Evolutionary conservation across 2,888 invertebrate genomes (phyloP).

Genomic region (Pseudococcus viburni): DNA sequence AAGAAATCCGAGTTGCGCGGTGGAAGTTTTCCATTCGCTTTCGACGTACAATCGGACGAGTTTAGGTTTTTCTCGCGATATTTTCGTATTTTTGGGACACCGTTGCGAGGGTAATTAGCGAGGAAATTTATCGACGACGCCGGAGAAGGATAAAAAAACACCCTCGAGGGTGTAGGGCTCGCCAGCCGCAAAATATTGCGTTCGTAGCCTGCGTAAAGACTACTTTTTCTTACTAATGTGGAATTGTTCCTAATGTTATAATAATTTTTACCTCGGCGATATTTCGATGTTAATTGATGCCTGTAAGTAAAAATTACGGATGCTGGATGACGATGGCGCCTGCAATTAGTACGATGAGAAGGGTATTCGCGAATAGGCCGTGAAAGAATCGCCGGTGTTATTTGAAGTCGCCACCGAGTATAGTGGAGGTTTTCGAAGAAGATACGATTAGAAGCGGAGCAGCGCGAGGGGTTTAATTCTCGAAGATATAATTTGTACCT

Average conservation of each 20-base stretch:
- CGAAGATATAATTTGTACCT: slow-evolving; percentile 2
- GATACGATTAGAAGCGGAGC: background rate
- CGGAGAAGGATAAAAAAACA: background rate
- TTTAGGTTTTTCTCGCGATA: background rate
- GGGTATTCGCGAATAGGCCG: slow-evolving; percentile 15
- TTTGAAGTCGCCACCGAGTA: background rate
- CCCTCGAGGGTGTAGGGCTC: background rate
- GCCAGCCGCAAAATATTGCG: background rate
- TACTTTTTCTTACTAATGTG: background rate
- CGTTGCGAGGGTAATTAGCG: background rate
- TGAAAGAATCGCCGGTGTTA: background rate
- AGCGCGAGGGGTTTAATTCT: background rate
- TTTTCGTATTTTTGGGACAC: background rate
- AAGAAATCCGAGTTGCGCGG: slow-evolving; percentile 16
- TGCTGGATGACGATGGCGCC: slow-evolving; percentile 54
- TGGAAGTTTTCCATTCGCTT: background rate
- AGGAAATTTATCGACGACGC: background rate
- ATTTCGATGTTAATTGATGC: slow-evolving; percentile 33
- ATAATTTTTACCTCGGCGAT: background rate
- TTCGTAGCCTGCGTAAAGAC: background rate
- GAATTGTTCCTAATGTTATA: background rate
- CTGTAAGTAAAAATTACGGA: background rate
- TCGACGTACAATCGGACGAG: background rate
- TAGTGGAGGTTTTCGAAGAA: background rate
- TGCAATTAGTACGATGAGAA: slow-evolving; percentile 34